Base-by-base conservation (phyloP, 92 coral and sea anemone species). In the Meandrina meandrites region DNA sequence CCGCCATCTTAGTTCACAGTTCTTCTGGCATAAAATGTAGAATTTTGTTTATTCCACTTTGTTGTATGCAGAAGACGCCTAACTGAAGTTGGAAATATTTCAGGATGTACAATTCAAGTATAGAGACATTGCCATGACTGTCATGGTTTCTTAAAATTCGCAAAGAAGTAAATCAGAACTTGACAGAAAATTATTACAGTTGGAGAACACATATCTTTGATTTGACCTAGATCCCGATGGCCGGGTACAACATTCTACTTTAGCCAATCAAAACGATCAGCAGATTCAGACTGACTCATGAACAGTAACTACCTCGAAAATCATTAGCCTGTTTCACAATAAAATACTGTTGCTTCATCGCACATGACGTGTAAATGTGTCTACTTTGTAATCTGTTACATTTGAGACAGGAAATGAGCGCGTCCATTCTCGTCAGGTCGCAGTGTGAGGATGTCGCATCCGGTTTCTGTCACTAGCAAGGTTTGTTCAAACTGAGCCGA, bases 401-500 rank as follows among this genome's bases (percentile, higher is more conserved):
- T 56, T 56, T 95, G 99, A 17, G 96, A 90, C 85, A 90, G 86
- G 84, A 93, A 97, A 72, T 93, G 89, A 35, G 99, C 97, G 62
- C 93, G 87, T 18, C 99, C 98, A 19, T 95, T 94, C 28, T 88
- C 96, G 32, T 95, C 99, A 57, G 80, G 94, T 27, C 99, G 84
- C 34, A 85, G 73, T 7, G 99, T 97, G 1, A 97, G 93, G 50
- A 97, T 93, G 48, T 97, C 99, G 80, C 99, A 97, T 19, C 99
- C 99, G 64, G 93, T 93, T 40, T 92, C 98, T 34, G 99, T 97
- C n/a, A 97, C 99, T 9, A 97, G 91, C 48, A 97, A 79, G 21
- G 98, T 97, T 54, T 97, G 98, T 79, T 97, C 99, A 87, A 97
- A 97, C 92, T 97, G 99, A 14, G 99, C 99, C 62, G 99, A 95